Base-by-base conservation (phyloP, 1,140 invertebrate genomes). In the Drosophila pseudoananassae region DNA sequence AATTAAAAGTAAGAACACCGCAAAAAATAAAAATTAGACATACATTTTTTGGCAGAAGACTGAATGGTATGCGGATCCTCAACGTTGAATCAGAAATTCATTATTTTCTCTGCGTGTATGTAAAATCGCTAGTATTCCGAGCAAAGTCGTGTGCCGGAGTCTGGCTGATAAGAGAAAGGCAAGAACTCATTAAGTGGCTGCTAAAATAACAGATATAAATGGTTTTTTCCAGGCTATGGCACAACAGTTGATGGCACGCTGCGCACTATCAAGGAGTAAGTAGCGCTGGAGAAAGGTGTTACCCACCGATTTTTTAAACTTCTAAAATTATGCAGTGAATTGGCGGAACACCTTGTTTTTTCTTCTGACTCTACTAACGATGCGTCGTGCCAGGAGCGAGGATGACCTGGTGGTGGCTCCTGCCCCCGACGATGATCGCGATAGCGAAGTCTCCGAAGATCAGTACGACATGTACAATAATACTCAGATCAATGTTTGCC, bases 181-280 rank as follows among this genome's bases (percentile, higher is more conserved):
- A 54, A 66, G 33, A 81, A 85, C 38, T 85, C 61, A 73, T 76
- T 85, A 46, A 46, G 4, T 17, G 15, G 23, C 23, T 23, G 40
- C 38, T 3, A 17, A 36, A 36, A 54, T 38, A 36, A 10, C 38
- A 8, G 23, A 68, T 85, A 84, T 85, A 84, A 84, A 85, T 52
- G 60, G 33, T 20, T 52, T 36, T 52, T 36, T 6, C 20, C 20
- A 43, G 23, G 6, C 14, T 23, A 36, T 31, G 3, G 23, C 14
- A 33, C 15, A 66, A 20, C 63, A 84, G 81, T 84, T 74, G 55
- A 23, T 29, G 36, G 20, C 23, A 20, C 45, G 72, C 33, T 36
- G 43, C 38, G 6, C 40, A 27, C 59, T 38, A 17, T 52, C 61
- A 50, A 84, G 73, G 61, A 84, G 82, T 85, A 50, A 56, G 81